A percentile compares a stretch with the other conserved stretches of the same genome.
phyloP scores from a whole-genome alignment of 2,797 vertebrate genomes.

The Prionace glauca region DNA sequence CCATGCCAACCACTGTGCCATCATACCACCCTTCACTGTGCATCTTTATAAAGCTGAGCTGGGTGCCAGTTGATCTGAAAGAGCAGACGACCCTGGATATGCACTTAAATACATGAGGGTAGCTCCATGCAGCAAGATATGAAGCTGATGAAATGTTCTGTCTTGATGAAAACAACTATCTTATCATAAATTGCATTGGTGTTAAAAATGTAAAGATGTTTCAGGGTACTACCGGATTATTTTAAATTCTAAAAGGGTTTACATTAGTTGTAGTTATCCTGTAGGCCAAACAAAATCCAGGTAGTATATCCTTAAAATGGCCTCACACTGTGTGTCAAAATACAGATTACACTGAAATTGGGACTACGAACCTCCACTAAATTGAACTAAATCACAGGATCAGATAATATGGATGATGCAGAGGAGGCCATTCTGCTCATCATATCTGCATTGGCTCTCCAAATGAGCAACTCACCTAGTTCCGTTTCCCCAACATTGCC shows the following conservation, averaged over 20 bases:
- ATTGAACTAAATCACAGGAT: neutral
- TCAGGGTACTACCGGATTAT: neutral
- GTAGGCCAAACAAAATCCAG: neutral
- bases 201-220: neutral
- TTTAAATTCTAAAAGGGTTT: neutral
- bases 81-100: neutral
- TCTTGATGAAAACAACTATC: neutral
- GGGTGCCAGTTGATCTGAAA: neutral
- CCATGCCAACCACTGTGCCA: no score
- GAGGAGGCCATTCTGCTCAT: no score
- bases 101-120: neutral
- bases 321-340: neutral
- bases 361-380: neutral
- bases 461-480: no score
- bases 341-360: neutral
- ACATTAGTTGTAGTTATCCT: neutral
- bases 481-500: no score
- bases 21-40: neutral
- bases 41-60: neutral
- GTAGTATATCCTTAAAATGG: neutral
- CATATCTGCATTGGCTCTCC: no score
- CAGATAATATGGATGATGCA: no score
- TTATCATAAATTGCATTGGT: neutral
- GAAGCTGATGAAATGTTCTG: neutral
- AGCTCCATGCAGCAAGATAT: neutral